Conservation (phyloP, 2,888 invertebrate genomes). For the Parthenolecanium corni region DNA sequence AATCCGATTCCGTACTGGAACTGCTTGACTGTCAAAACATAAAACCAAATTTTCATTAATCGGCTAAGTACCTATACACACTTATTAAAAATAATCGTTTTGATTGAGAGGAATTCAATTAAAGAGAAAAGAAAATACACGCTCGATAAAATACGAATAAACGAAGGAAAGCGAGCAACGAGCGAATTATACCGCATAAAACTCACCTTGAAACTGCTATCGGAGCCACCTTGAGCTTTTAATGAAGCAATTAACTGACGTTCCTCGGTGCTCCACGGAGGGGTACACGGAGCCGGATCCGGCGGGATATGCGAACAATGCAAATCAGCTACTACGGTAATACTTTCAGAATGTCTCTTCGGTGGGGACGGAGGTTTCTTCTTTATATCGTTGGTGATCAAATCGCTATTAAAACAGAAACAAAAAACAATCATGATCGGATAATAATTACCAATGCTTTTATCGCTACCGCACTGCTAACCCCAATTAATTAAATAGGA, state of each 20-base stretch:
- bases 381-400: conserved; percentile 29
- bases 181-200: neutral
- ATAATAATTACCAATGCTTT: no score
- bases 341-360: conserved; percentile 30
- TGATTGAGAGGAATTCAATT: no score
- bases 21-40: conserved; percentile 54
- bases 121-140: no score
- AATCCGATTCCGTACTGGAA: conserved; percentile 92
- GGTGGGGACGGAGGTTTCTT: conserved; percentile 31
- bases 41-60: conserved; percentile 12
- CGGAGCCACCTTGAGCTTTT: conserved; percentile 54
- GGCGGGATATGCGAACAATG: conserved; percentile 45
- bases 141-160: no score
- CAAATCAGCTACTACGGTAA: conserved; percentile 36
- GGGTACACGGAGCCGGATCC: conserved; percentile 51
- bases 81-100: no score
- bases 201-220: conserved; percentile 67
- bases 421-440: no score
- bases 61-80: neutral
- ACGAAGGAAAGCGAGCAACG: no score
- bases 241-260: conserved; percentile 40
- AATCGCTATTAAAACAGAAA: no score
- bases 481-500: no score
- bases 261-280: conserved; percentile 43
- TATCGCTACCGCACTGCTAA: no score